These are phyloP conservation scores for Acleris emargana DNA, from an alignment of 2,888 invertebrate genomes.

Conservation along the genomic window DNA sequence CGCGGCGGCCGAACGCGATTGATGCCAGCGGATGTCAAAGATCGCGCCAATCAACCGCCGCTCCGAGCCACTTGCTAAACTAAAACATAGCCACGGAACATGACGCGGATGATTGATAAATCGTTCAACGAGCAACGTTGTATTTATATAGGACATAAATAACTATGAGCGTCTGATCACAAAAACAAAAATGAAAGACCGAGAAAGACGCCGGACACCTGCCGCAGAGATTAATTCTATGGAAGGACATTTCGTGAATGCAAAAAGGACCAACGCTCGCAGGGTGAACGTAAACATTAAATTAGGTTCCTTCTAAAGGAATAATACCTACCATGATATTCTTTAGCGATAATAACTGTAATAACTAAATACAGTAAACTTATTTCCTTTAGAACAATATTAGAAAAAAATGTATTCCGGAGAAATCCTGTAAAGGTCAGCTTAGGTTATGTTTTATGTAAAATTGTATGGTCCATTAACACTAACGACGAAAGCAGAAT, in stretches of 20 bases:
- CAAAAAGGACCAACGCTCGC: slow-evolving; percentile 8
- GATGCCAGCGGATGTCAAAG: slow-evolving; percentile 52
- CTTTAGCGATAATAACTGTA: no score
- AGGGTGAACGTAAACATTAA: slow-evolving; percentile 14
- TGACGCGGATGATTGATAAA: slow-evolving; percentile 52
- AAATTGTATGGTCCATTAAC: no score
- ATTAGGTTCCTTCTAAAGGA: not conserved
- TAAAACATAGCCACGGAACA: slow-evolving; percentile 46
- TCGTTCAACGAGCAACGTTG: slow-evolving; percentile 32
- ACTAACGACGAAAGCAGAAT: no score
- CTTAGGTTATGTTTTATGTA: no score
- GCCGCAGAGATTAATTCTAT: slow-evolving; percentile 22
- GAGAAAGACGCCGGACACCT: slow-evolving; percentile 21
- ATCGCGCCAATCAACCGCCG: slow-evolving; percentile 53
- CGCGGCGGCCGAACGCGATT: slow-evolving; percentile 43
- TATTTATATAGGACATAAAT: slow-evolving; percentile 12
- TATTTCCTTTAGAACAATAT: no score
- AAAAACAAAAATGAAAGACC: slow-evolving; percentile 11
- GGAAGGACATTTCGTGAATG: slow-evolving; percentile 12
- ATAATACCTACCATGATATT: not conserved
- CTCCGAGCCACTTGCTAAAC: slow-evolving; percentile 42
- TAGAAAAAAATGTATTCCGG: no score
- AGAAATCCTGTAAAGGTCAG: no score
- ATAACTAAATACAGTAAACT: no score
- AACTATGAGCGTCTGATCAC: slow-evolving; percentile 7